A percentile compares a stretch with the other conserved stretches of the same genome.
Conservation (phyloP, 1,140 invertebrate species). For the Octopus sinensis region DNA sequence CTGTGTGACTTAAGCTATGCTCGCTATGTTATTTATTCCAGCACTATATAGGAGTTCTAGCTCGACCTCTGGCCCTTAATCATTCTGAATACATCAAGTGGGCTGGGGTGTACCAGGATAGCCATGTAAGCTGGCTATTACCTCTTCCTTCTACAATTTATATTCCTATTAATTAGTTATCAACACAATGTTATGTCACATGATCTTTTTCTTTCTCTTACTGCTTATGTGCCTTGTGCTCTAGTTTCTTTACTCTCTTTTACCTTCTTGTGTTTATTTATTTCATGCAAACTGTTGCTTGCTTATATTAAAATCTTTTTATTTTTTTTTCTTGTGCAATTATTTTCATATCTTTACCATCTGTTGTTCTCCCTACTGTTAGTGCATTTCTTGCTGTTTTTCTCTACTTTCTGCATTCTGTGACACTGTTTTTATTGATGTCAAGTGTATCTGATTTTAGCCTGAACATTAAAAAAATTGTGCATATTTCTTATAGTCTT, state of each 20-base stretch:
- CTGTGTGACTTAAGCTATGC: background rate
- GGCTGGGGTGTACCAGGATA: slow-evolving; percentile 55
- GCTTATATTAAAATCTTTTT: too few relatives aligned
- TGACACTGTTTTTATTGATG: background rate
- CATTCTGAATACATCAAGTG: slow-evolving; percentile 45
- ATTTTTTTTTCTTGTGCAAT: too few relatives aligned
- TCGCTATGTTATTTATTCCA: slow-evolving; percentile 34
- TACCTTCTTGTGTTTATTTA: too few relatives aligned
- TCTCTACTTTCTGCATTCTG: background rate
- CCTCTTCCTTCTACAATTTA: background rate
- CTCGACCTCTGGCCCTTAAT: slow-evolving; percentile 53
- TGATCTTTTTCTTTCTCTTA: too few relatives aligned
- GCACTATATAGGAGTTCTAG: slow-evolving; percentile 57
- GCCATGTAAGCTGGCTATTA: slow-evolving; percentile 37
- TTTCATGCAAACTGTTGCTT: too few relatives aligned
- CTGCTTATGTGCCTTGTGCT: too few relatives aligned
- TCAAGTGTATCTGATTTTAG: slow-evolving; percentile 5
- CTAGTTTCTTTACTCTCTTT: too few relatives aligned
- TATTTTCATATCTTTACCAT: too few relatives aligned
- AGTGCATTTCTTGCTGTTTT: background rate
- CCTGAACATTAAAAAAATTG: background rate
- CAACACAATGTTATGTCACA: too few relatives aligned
- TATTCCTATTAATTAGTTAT: background rate
- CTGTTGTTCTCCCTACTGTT: too few relatives aligned
- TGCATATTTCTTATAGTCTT: background rate